Conservation (phyloP, 2,797 vertebrate species). For the Sylvia borin region DNA sequence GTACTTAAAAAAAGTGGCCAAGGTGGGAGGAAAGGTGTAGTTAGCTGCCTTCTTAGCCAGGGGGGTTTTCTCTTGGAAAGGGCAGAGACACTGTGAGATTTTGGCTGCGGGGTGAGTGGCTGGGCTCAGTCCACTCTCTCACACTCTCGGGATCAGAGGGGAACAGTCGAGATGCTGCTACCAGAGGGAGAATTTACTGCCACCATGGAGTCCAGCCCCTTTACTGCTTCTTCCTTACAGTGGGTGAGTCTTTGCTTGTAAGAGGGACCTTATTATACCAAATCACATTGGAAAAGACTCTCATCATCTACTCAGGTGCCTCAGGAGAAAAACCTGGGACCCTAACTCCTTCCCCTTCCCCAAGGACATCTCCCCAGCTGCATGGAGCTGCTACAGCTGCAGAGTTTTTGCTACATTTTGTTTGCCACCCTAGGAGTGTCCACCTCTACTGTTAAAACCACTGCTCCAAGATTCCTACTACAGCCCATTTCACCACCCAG, state of each 20-base stretch:
- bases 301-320: neutral
- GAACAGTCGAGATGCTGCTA: accelerated
- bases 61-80: neutral
- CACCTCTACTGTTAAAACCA: accelerated
- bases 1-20: neutral
- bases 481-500: accelerated
- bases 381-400: neutral
- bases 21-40: neutral
- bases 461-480: neutral
- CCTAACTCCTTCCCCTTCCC: neutral
- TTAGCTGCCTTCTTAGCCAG: neutral
- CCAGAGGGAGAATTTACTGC: neutral
- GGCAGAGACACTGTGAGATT: neutral
- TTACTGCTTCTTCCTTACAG: neutral
- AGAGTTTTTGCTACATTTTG: neutral
- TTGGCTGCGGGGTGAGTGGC: neutral
- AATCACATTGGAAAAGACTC: neutral
- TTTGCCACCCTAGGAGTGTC: neutral
- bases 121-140: neutral
- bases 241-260: neutral
- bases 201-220: neutral
- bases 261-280: neutral
- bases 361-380: neutral
- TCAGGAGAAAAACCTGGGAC: neutral
- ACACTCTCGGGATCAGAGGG: accelerated